Conservation (phyloP, 2,797 vertebrate species). For the Lithobates pipiens region DNA sequence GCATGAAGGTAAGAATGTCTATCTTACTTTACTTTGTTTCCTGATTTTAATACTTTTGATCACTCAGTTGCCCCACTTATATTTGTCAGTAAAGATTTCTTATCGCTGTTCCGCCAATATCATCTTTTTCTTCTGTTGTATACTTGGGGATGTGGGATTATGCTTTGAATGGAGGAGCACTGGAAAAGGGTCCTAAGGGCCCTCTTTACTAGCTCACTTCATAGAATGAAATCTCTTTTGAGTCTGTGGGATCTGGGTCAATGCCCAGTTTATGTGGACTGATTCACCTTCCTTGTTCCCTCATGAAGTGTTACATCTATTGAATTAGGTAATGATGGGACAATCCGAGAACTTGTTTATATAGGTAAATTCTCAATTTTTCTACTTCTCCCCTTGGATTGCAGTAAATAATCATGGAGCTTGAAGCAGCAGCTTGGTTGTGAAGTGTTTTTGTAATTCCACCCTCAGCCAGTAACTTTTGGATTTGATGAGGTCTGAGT, state of each 20-base stretch:
- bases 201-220: neutral
- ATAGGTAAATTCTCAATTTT: neutral
- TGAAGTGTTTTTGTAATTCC: slow-evolving; percentile 1
- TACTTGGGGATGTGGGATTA: neutral
- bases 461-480: neutral
- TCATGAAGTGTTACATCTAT: neutral
- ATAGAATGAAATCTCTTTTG: neutral
- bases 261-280: neutral
- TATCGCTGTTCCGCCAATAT: too few relatives aligned
- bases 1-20: too few relatives aligned
- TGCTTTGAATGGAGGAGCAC: neutral
- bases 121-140: neutral
- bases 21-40: too few relatives aligned
- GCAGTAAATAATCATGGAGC: neutral
- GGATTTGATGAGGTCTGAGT: slow-evolving; percentile 47
- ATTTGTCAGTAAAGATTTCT: neutral
- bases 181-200: neutral
- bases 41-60: too few relatives aligned
- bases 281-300: neutral
- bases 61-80: too few relatives aligned
- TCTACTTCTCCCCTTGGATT: neutral
- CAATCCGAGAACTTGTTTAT: neutral
- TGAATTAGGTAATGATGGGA: neutral
- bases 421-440: neutral
- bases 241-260: neutral